Evolutionary conservation across 2,113 vertebrate species (phyloP), one percentile per base, ranked within the genome.

Genomic region (Alces alces): DNA sequence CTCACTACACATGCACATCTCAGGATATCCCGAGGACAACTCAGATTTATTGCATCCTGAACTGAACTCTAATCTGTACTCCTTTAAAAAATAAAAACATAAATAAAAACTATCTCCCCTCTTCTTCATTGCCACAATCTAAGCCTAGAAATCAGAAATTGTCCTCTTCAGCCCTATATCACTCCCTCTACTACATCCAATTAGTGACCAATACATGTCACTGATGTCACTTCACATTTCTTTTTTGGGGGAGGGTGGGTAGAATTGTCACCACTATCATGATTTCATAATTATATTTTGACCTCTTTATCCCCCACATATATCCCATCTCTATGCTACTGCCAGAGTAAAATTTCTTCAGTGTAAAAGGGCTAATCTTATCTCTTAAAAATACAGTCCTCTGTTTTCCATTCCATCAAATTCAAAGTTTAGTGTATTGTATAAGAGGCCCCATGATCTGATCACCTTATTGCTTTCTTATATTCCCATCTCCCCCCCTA

Each of bases 211-310:
- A 12, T 11, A 15, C 16, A 28, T 36, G 39, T 1, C 45, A 45
- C 36, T 93, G 64, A n/a, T 28, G 17, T 64, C 66, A 25, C 39
- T 17, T 25, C 16, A 5, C 64, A 33, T 57, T 55, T 73, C 39
- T 28, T 78, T 57, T 52, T 6, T 5, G 0, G 1, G 4, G 4
- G 33, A 10, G 9, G n/a, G 8, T 36, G 9, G 36, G 66, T 39
- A 39, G 11, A 87, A 33, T 6, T 52, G 23, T 85, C 50, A 93
- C 3, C 23, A 36, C 33, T 33, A 33, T 17, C 7, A 57, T 3
- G 9, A 33, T 50, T 86, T 82, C 4, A 57, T 25, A 54, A 10
- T 57, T 52, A 57, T 8, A 58, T 57, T 12, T 61, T 39, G 7
- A 28, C 6, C 15, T 57, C 3, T 28, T 82, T 7, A 28, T 50